Conservation (phyloP, 2,888 invertebrate species). For the Eudasyphora cyanicolor region DNA sequence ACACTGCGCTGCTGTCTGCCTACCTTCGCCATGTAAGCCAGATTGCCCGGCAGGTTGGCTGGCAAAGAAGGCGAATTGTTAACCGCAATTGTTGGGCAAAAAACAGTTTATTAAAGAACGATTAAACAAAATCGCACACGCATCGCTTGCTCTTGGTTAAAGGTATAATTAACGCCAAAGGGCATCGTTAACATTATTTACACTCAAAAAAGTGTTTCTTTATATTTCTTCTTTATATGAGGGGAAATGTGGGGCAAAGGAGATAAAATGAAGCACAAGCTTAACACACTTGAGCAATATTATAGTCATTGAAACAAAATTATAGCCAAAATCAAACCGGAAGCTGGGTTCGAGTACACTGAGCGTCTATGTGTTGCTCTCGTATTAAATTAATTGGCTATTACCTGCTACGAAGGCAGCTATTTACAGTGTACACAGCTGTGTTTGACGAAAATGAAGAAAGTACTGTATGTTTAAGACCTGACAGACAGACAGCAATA, state of each 20-base stretch:
- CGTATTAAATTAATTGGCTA: too few species aligned
- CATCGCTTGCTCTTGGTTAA: conserved; percentile 43
- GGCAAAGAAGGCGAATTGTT: conserved; percentile 11
- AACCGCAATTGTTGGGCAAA: conserved; percentile 1
- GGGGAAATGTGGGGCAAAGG: not conserved
- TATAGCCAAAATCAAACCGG: too few species aligned
- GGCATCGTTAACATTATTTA: conserved; percentile 75
- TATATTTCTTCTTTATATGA: too few species aligned
- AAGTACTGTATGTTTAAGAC: not conserved
- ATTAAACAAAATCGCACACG: conserved; percentile 32
- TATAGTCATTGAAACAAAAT: too few species aligned
- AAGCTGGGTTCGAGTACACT: too few species aligned
- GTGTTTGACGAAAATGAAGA: not conserved
- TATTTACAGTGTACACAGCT: not conserved
- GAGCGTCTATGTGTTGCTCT: too few species aligned
- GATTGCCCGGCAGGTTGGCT: not conserved
- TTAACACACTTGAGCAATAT: not conserved
- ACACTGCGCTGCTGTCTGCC: not conserved
- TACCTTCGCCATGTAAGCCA: not conserved
- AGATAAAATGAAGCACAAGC: not conserved
- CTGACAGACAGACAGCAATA: conserved; percentile 22
- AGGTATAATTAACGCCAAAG: conserved; percentile 75
- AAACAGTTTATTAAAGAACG: conserved; percentile 33
- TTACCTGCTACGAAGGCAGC: too few species aligned
- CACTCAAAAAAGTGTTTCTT: conserved; percentile 25